Conservation (phyloP, 2,797 vertebrate species). For the Protonibea diacanthus region DNA sequence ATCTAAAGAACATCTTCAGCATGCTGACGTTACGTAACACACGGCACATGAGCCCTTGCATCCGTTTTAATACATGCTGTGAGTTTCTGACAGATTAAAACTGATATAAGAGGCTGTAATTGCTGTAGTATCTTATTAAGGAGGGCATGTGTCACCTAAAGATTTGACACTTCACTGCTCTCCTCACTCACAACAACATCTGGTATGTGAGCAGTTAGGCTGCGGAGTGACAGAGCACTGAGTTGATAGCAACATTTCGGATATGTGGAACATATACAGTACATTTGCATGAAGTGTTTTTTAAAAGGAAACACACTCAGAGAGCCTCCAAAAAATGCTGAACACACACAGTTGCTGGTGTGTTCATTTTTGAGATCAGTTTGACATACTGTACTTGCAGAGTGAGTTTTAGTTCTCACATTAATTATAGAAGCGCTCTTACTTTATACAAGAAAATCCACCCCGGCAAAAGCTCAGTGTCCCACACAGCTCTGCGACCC, state of each 20-base stretch:
- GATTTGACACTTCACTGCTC: background rate
- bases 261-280: background rate
- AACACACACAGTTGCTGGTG: background rate
- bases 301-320: background rate
- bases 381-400: constrained; percentile 5
- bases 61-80: background rate
- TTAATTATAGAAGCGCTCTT: constrained; percentile 26
- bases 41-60: background rate
- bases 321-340: background rate
- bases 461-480: background rate
- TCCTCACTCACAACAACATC: constrained; percentile 19
- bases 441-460: background rate
- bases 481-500: background rate
- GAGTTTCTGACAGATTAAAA: constrained; percentile 2
- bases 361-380: constrained; percentile 2
- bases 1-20: constrained; percentile 2
- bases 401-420: constrained; percentile 31
- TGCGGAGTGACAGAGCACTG: background rate
- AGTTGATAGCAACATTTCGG: background rate
- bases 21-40: background rate
- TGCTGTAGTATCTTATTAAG: background rate
- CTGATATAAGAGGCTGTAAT: background rate
- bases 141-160: background rate
- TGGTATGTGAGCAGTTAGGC: background rate
- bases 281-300: background rate